Evolutionary conservation across 2,888 invertebrate species (phyloP).

Genomic region (Micoletzkya japonica): DNA sequence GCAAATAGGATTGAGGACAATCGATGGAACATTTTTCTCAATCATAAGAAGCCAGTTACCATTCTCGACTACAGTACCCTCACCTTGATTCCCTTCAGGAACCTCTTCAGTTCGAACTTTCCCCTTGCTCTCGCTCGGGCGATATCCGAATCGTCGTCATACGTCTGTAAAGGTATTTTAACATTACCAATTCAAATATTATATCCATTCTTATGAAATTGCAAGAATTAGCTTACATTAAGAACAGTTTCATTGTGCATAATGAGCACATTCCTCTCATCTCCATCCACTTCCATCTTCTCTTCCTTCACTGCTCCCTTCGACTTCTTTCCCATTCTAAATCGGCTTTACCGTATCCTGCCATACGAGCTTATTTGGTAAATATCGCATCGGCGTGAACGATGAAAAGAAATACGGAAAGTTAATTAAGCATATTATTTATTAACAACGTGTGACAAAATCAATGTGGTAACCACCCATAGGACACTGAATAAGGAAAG

Average conservation of each 20-base stretch:
- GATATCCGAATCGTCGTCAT: conserved; percentile 48
- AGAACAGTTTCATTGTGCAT: conserved; percentile 51
- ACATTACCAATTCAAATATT: not conserved
- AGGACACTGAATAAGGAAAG: too few species aligned
- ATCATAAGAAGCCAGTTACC: not conserved
- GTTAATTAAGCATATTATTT: too few species aligned
- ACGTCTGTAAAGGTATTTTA: conserved; percentile 39
- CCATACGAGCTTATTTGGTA: too few species aligned
- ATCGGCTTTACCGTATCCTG: too few species aligned
- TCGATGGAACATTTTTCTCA: too few species aligned
- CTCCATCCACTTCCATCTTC: conserved; percentile 14
- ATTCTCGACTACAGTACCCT: not conserved
- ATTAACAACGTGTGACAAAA: too few species aligned
- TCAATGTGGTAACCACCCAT: too few species aligned
- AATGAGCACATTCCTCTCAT: conserved; percentile 36
- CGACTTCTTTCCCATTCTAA: conserved; percentile 2
- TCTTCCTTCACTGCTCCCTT: conserved; percentile 3
- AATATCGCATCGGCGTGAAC: too few species aligned
- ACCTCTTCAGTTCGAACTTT: conserved; percentile 33
- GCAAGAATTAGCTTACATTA: conserved; percentile 34
- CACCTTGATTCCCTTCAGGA: conserved; percentile 39
- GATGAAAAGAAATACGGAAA: too few species aligned
- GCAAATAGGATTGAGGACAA: not conserved
- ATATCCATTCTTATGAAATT: not conserved
- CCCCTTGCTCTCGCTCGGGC: conserved; percentile 33